These are phyloP conservation scores for Rosalia funebris DNA, from an alignment of 2,888 invertebrate species.

Conservation along the genomic window DNA sequence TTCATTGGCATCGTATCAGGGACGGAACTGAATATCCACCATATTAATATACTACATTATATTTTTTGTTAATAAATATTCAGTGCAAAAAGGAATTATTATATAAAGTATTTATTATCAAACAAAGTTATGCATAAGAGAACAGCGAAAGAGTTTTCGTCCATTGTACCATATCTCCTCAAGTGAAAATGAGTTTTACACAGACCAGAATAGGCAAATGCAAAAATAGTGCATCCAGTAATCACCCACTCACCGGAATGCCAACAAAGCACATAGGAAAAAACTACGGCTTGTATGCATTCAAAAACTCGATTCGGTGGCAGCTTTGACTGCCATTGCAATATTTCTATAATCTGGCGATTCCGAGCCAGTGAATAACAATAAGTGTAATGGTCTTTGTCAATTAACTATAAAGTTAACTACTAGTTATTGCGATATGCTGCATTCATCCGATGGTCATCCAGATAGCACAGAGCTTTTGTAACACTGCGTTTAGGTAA, in stretches of 20 bases:
- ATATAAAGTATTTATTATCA: too few species aligned
- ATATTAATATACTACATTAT: too few species aligned
- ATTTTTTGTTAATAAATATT: too few species aligned
- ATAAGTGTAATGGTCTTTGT: constrained; percentile 32
- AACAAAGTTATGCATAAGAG: too few species aligned
- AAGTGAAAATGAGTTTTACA: background rate
- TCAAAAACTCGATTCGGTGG: background rate
- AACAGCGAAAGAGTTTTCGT: too few species aligned
- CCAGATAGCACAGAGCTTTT: constrained; percentile 7
- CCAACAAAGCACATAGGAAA: background rate
- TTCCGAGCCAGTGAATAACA: constrained; percentile 37
- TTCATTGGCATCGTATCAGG: too few species aligned
- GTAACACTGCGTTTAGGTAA: background rate
- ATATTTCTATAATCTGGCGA: constrained; percentile 26
- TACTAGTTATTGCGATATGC: constrained; percentile 11
- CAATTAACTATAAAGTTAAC: constrained; percentile 21
- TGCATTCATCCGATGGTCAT: constrained; percentile 3
- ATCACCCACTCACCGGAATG: background rate
- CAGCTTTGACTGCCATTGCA: constrained; percentile 16
- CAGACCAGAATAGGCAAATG: background rate
- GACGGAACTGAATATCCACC: too few species aligned
- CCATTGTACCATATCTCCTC: background rate
- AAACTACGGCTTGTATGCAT: background rate
- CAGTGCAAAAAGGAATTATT: too few species aligned
- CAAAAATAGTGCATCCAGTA: background rate